Evolutionary conservation across 2,797 vertebrate species (phyloP), one percentile per base, ranked within the genome.

Genomic region (Salarias fasciatus): DNA sequence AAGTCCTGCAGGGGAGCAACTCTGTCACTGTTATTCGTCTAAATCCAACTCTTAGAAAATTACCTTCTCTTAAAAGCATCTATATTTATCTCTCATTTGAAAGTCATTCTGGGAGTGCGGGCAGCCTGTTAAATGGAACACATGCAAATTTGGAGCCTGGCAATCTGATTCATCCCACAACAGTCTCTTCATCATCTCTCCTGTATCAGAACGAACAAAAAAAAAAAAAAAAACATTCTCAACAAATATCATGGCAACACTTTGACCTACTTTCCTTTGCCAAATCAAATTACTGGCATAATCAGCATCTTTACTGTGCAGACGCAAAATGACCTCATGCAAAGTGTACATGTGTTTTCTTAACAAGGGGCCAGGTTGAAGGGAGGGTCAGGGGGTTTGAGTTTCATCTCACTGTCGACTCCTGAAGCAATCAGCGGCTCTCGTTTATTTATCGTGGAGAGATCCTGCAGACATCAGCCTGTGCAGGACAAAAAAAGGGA

Each of bases 241-340:
- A 62, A 46, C 13, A 71, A 73, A 76, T 42, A 56, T 66, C 45
- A 44, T 15, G 11, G 44, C 28, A 46, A 55, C 10, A 51, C 66
- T 62, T 50, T 66, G 66, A 73, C 81, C 77, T 56, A 69, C 41
- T 79, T 82, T 65, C 53, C 18, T 5, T 12, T 36, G 59, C 65
- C 72, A 81, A 62, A 53, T 41, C 0, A 13, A 80, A 76, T 55
- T 40, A 5, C 47, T 53, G 69, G 38, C 30, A 69, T 58, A 72
- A 72, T 75, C 51, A 45, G 53, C 69, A 10, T 35, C 5, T 69
- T 73, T 47, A 76, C 40, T 6, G 18, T 67, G 68, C 75, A 79
- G 81, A 83, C 70, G 50, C 0, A 0, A 53, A 53, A 80, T 88
- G 84, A 90, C 79, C 75, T 89, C 84, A 86, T 79, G 62, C 69